A percentile compares a stretch with the other conserved stretches of the same genome.
These are phyloP conservation scores for Grallaria varia DNA, from an alignment of 2,113 vertebrate genomes.

Conservation along the genomic window DNA sequence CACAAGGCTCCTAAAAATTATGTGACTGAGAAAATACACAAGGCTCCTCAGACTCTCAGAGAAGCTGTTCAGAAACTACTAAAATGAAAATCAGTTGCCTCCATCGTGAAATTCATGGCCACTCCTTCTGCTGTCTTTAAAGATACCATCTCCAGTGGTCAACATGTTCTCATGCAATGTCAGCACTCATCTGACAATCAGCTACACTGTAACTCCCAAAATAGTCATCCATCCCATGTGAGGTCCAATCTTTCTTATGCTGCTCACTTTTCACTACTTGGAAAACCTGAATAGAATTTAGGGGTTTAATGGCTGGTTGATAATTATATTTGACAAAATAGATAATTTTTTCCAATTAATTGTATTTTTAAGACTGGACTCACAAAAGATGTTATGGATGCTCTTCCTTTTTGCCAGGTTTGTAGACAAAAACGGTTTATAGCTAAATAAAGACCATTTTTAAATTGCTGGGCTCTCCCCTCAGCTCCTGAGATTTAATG, in stretches of 20 bases:
- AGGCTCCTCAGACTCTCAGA: background rate
- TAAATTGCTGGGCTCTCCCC: background rate
- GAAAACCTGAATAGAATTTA: background rate
- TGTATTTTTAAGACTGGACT: background rate
- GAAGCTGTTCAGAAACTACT: constrained; percentile 20
- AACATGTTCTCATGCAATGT: background rate
- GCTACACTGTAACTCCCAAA: background rate
- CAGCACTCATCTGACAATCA: background rate
- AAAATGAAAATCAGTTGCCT: background rate
- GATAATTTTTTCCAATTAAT: background rate
- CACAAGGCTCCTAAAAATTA: constrained; percentile 1
- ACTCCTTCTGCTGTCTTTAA: constrained; percentile 33
- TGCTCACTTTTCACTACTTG: background rate
- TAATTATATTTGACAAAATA: background rate
- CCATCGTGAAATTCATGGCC: constrained; percentile 32
- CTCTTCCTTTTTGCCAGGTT: background rate
- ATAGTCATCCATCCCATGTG: background rate
- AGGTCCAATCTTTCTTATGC: background rate
- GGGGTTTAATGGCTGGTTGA: background rate
- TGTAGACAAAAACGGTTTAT: background rate
- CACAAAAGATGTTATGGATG: background rate
- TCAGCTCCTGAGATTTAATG: background rate
- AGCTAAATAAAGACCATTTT: background rate
- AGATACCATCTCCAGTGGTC: background rate
- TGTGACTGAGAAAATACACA: background rate